Evolutionary conservation across 2,888 invertebrate species (phyloP), one percentile per base, ranked within the genome.

Genomic region (Oxystoma pomonae): DNA sequence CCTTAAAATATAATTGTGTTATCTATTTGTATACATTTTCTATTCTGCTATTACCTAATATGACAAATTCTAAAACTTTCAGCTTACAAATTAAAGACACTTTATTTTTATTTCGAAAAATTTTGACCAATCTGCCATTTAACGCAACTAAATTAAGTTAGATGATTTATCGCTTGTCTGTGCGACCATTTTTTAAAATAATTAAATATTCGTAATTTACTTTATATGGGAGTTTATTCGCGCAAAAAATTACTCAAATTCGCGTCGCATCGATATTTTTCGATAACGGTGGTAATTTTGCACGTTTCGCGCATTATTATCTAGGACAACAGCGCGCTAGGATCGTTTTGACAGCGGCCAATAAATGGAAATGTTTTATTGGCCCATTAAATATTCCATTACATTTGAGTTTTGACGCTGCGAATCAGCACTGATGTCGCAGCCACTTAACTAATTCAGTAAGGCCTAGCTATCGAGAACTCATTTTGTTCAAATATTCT

Each of bases 291-390:
- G 35, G 35, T 35, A 35, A 35, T 7, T 35, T 35, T 35, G 35
- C 35, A 35, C 35, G 35, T 35, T 35, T 35, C 35, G 35, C 3
- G 35, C 35, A 35, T 35, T 35, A 35, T 35, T 35, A 35, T 35
- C 35, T 35, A 35, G 35, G 35, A 35, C 35, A 35, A 35, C 35
- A 12, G 35, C 35, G 12, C 35, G 35, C 12, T 35, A 35, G 35
- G 35, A 12, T 35, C 3, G 35, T 35, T 35, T 35, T 35, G 35
- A 35, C 35, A 35, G 64, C 63, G 65, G 68, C 71, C 72, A 71
- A 72, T 74, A 75, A 73, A 73, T 69, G 68, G 60, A 68, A 73
- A 73, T 74, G 72, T 72, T 75, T 74, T 74, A 73, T 72, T 71
- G 69, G 69, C 67, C 70, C 63, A 68, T 73, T 70, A 73, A 71